Base-by-base conservation (phyloP, 92 coral and sea anemone species). In the Zoanthus sansibaricus region DNA sequence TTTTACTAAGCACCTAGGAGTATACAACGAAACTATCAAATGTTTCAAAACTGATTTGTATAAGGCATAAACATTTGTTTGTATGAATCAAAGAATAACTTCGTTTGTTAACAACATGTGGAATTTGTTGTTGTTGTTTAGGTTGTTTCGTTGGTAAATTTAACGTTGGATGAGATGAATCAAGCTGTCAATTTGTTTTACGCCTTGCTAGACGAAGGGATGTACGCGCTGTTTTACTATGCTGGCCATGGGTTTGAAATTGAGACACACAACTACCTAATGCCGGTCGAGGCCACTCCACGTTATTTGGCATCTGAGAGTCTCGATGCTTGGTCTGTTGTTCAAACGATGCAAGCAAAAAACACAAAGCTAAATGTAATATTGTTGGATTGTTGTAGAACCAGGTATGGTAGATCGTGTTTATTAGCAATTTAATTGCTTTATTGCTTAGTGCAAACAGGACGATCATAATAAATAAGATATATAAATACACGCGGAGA, bases 161-260 rank as follows among this genome's bases (percentile, higher is more conserved):
- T 97, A 17, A 93, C 95, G 1, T 87, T 97, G 51, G 13, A 64
- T 9, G 99, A 97, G 84, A 97, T 97, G 99, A 61, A 90, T n/a
- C 78, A 87, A 9, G 98, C 99, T 16, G 87, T 95, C 30, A 20
- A 52, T 13, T 78, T 93, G 77, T 97, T 97, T 76, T 88, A 93
- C 32, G 77, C 79, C 11, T 89, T 97, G 78, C 86, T 97, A 18
- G 97, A 93, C 8, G 72, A 94, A 51, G 96, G 94, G 20, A 96
- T 94, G 75, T 97, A 93, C 59, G 99, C 98, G 30, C 84, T 97
- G 78, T 97, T 97, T 83, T 97, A 97, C 73, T 97, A 95, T 64
- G 99, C 98, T 87, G 98, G 98, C 21, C 98, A 95, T 67, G 99
- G 99, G 6, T 97, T 97, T 82, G 95, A 97, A 76, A 76, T 86